A percentile compares a stretch with the other conserved stretches of the same genome.
phyloP scores from a whole-genome alignment of 1,140 invertebrate species.

The Camponotus pennsylvanicus region DNA sequence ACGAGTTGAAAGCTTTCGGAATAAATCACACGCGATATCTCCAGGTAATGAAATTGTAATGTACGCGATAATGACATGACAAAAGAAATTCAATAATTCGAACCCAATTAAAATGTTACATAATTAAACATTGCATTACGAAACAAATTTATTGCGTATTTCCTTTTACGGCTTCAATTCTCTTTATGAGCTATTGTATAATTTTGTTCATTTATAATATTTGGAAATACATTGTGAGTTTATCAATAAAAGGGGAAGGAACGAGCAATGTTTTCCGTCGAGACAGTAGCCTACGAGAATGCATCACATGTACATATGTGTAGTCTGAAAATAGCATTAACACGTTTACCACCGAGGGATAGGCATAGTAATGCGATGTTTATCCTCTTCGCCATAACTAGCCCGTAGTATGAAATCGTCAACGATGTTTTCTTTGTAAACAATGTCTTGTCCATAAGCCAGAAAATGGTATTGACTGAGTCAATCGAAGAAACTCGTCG shows the following conservation, averaged over 20 bases:
- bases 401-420: constrained; percentile 61
- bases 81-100: not conserved
- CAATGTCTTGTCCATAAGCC: constrained; percentile 2
- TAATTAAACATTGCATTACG: no score
- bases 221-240: not conserved
- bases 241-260: not conserved
- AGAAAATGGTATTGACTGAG: constrained; percentile 47
- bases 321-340: constrained; percentile 74
- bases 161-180: not conserved
- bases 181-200: not conserved
- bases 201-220: not conserved
- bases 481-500: constrained; percentile 29
- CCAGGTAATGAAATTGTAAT: not conserved
- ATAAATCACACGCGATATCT: not conserved
- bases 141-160: not conserved
- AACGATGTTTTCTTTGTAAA: constrained; percentile 66
- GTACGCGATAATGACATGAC: not conserved
- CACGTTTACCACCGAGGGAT: constrained; percentile 31
- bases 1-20: not conserved
- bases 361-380: constrained; percentile 69
- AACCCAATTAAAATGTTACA: not conserved
- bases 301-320: constrained; percentile 40
- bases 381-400: constrained; percentile 62
- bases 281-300: constrained; percentile 65
- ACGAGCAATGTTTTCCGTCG: constrained; percentile 65